Percentiles rank a stretch among this genome's conserved stretches.
phyloP scores from a whole-genome alignment of 2,888 invertebrate genomes.

The Loripinus fragilis region DNA sequence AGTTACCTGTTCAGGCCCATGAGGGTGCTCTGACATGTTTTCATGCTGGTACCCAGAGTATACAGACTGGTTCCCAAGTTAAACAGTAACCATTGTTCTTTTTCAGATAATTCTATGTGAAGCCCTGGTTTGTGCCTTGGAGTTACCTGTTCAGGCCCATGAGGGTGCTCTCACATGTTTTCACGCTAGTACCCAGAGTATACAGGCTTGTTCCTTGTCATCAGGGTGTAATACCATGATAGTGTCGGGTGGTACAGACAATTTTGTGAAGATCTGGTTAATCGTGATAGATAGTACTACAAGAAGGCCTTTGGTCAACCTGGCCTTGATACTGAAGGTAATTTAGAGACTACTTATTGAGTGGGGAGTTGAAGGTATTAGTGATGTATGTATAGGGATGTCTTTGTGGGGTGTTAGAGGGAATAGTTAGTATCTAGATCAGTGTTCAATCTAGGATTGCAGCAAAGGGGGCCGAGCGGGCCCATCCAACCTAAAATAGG shows the following conservation, averaged over 20 bases:
- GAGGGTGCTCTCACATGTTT: slow-evolving; percentile 65
- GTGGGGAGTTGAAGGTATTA: no score
- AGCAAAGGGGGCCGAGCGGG: no score
- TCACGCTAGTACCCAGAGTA: slow-evolving; percentile 53
- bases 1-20: no score
- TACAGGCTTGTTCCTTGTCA: slow-evolving; percentile 26
- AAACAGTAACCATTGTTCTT: no score
- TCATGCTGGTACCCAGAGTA: slow-evolving; percentile 53
- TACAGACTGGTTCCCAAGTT: slow-evolving; percentile 34
- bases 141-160: slow-evolving; percentile 68
- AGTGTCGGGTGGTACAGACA: slow-evolving; percentile 70
- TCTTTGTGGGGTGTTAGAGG: no score
- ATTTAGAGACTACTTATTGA: not conserved
- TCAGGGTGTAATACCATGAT: slow-evolving; percentile 48
- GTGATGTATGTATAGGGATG: no score
- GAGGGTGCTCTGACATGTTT: slow-evolving; percentile 66
- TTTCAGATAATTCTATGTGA: slow-evolving; percentile 70
- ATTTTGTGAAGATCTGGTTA: slow-evolving; percentile 68
- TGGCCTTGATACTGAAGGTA: slow-evolving; percentile 57
- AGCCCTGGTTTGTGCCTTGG: slow-evolving; percentile 54
- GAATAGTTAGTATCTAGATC: no score
- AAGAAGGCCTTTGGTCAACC: slow-evolving; percentile 41
- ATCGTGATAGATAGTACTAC: slow-evolving; percentile 35
- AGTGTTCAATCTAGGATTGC: no score
- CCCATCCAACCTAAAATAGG: no score